These are phyloP conservation scores for Typhlichthys eigenmanni DNA, from an alignment of 2,797 vertebrate genomes.

Conservation along the genomic window DNA sequence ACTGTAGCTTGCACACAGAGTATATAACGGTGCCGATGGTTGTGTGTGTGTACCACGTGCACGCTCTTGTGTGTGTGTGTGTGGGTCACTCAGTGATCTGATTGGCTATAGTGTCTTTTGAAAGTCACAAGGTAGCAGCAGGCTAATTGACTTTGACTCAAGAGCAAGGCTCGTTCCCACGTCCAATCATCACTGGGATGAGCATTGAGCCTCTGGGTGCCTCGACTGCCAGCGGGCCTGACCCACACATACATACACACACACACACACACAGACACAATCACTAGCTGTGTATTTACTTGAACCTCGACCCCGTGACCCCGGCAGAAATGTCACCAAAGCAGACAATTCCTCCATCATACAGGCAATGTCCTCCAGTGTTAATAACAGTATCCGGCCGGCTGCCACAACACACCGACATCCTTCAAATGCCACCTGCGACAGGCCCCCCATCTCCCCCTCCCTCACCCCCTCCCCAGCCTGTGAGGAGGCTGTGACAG, in stretches of 20 bases:
- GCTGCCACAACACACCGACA: slow-evolving; percentile 15
- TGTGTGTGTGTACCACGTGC: neutral
- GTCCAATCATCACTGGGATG: slow-evolving; percentile 70
- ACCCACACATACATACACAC: slow-evolving; percentile 27
- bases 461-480: neutral
- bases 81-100: neutral
- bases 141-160: slow-evolving; percentile 76
- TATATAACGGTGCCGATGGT: neutral
- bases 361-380: slow-evolving; percentile 35
- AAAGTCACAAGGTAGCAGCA: slow-evolving; percentile 73
- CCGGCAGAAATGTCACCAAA: slow-evolving; percentile 65
- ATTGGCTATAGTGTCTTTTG: slow-evolving; percentile 49
- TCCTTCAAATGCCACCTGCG: slow-evolving; percentile 49
- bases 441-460: slow-evolving; percentile 13
- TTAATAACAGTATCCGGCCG: slow-evolving; percentile 55
- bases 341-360: slow-evolving; percentile 51
- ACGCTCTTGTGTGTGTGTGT: neutral
- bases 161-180: slow-evolving; percentile 56
- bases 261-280: slow-evolving; percentile 23
- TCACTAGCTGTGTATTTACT: slow-evolving; percentile 46
- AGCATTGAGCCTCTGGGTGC: slow-evolving; percentile 45
- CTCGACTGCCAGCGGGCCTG: slow-evolving; percentile 37
- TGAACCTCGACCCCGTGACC: slow-evolving; percentile 51
- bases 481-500: neutral
- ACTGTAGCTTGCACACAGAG: neutral